Percentiles rank a stretch among this genome's conserved stretches.
Conservation (phyloP, 2,797 vertebrate species). For the Poecilia gillii region DNA sequence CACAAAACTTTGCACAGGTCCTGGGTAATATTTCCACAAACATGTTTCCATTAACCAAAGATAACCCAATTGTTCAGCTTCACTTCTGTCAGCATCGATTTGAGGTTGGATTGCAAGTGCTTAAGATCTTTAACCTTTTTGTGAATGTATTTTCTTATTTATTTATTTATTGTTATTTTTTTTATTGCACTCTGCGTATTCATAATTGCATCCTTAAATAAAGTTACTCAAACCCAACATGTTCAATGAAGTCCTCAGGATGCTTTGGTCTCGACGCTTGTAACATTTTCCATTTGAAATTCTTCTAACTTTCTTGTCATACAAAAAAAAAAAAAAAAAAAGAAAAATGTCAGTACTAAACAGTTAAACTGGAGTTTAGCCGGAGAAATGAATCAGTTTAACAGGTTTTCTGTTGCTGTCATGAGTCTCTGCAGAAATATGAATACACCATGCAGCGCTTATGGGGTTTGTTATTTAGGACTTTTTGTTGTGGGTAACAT, state of each 20-base stretch:
- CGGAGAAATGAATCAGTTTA: slow-evolving; percentile 10
- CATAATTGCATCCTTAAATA: neutral
- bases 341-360: slow-evolving; percentile 4
- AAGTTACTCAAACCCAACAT: neutral
- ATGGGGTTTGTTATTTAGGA: neutral
- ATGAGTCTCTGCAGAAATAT: neutral
- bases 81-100: neutral
- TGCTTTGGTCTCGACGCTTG: slow-evolving; percentile 27
- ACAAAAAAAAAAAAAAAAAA: slow-evolving; percentile 22
- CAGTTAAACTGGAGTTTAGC: neutral
- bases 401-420: neutral
- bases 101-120: neutral
- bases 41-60: slow-evolving; percentile 1
- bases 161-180: neutral
- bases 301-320: slow-evolving; percentile 28
- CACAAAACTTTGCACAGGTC: slow-evolving; percentile 8
- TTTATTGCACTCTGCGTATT: neutral
- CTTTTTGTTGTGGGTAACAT: neutral
- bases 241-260: neutral
- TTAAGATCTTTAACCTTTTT: neutral
- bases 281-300: slow-evolving; percentile 13
- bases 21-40: slow-evolving; percentile 16
- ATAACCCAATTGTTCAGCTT: neutral
- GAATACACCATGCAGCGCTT: neutral
- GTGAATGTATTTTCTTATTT: neutral